phyloP scores from a whole-genome alignment of 2,888 invertebrate species.

The Torymus texanus region DNA sequence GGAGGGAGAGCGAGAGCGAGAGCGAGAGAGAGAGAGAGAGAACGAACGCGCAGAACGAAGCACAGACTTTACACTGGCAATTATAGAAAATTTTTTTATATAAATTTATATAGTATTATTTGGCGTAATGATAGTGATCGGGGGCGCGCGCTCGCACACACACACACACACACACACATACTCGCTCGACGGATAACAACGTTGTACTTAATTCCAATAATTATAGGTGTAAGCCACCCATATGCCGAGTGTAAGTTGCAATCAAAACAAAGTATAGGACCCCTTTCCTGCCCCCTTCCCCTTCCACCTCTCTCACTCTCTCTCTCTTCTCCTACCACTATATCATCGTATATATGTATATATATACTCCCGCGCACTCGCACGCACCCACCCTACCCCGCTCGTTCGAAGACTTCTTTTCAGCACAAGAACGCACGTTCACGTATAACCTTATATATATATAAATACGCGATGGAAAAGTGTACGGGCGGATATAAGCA shows the following conservation, averaged over 20 bases:
- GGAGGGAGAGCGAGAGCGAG: too few species aligned
- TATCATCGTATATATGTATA: too few species aligned
- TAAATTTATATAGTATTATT: constrained; percentile 53
- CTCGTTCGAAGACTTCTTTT: too few species aligned
- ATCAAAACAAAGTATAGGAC: constrained; percentile 55
- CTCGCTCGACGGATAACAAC: constrained; percentile 43
- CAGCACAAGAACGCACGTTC: too few species aligned
- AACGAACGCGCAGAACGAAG: too few species aligned
- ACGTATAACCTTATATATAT: too few species aligned
- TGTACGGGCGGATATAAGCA: constrained; percentile 10
- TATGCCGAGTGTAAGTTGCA: constrained; percentile 54
- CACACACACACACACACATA: too few species aligned
- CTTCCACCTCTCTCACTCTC: constrained; percentile 7
- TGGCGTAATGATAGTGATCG: constrained; percentile 51
- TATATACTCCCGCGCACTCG: too few species aligned
- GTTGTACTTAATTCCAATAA: constrained; percentile 54
- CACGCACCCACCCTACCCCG: too few species aligned
- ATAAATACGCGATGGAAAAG: neutral
- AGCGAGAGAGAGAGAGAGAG: too few species aligned
- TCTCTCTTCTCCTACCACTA: too few species aligned
- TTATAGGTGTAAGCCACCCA: constrained; percentile 48
- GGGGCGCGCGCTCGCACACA: too few species aligned
- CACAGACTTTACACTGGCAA: constrained; percentile 43
- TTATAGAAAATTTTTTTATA: constrained; percentile 43
- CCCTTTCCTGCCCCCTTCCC: constrained; percentile 18